Evolutionary conservation across 2,888 invertebrate species (phyloP).

Genomic region (Cantharis rustica): DNA sequence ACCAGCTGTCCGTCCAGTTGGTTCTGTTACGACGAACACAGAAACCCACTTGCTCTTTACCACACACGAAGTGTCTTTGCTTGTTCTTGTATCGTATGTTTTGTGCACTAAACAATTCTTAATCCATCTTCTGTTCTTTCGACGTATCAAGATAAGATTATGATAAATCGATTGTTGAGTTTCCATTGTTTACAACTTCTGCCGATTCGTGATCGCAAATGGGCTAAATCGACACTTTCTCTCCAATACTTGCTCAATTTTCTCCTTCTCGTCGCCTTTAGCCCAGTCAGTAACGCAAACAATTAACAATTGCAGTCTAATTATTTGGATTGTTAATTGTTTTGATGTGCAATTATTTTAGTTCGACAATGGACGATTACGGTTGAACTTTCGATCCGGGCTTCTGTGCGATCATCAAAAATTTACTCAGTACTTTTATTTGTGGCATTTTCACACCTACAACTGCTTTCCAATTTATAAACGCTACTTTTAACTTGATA

Average conservation of each 20-base stretch:
- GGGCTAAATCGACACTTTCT: not conserved
- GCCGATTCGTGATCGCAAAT: not conserved
- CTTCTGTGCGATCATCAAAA: not conserved
- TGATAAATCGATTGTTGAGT: slow-evolving; percentile 8
- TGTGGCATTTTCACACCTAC: not conserved
- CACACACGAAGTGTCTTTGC: slow-evolving; percentile 30
- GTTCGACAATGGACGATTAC: not conserved
- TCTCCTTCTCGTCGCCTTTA: not conserved
- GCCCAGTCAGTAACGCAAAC: not conserved
- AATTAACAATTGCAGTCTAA: not conserved
- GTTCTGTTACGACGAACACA: slow-evolving; percentile 21
- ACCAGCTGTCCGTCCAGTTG: slow-evolving; percentile 32
- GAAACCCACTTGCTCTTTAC: slow-evolving; percentile 29
- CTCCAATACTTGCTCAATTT: not conserved
- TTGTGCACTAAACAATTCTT: slow-evolving; percentile 13
- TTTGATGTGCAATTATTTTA: not conserved
- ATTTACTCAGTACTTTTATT: not conserved
- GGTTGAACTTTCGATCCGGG: not conserved
- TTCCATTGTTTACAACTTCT: not conserved
- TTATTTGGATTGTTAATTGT: not conserved
- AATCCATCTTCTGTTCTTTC: slow-evolving; percentile 14
- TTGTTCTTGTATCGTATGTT: slow-evolving; percentile 5
- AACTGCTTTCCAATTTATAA: not conserved
- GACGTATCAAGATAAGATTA: slow-evolving; percentile 10
- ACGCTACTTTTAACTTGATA: not conserved